These are phyloP conservation scores for Strigamia crassipes DNA, from an alignment of 2,888 invertebrate species.

Conservation along the genomic window DNA sequence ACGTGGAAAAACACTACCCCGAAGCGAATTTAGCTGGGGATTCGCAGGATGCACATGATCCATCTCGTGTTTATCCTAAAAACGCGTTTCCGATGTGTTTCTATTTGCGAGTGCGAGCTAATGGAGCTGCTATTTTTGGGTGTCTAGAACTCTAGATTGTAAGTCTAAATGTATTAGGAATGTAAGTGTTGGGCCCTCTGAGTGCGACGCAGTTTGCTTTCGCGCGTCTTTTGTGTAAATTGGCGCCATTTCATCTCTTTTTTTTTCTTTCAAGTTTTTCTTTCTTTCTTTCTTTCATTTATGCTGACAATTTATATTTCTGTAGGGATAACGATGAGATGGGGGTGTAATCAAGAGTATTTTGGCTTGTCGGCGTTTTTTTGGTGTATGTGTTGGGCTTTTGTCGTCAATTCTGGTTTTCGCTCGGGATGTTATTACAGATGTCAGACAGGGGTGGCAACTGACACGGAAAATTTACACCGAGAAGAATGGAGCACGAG, in stretches of 20 bases:
- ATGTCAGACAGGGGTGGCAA: constrained; percentile 31
- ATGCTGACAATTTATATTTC: constrained; percentile 3
- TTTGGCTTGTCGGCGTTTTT: neutral
- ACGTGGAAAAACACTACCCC: too few relatives aligned
- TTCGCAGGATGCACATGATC: too few relatives aligned
- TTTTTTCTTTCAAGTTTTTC: neutral
- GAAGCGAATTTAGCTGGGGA: too few relatives aligned
- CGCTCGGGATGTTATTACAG: constrained; percentile 40
- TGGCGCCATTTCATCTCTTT: neutral
- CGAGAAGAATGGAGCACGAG: constrained; percentile 33
- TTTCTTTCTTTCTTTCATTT: neutral
- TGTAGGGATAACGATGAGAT: neutral
- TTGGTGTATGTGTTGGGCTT: neutral
- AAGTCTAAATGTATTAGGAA: too few relatives aligned
- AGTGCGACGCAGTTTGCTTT: neutral
- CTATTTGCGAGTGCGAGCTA: too few relatives aligned
- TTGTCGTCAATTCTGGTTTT: constrained; percentile 40
- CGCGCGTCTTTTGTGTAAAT: neutral
- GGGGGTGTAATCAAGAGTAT: constrained; percentile 17
- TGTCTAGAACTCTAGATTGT: too few relatives aligned
- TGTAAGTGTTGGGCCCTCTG: too few relatives aligned
- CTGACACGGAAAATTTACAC: constrained; percentile 32
- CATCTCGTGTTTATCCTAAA: too few relatives aligned
- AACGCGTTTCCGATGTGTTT: too few relatives aligned
- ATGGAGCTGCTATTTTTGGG: too few relatives aligned